Conservation (phyloP, 2,113 vertebrate genomes). For the Perca schrenkii region DNA sequence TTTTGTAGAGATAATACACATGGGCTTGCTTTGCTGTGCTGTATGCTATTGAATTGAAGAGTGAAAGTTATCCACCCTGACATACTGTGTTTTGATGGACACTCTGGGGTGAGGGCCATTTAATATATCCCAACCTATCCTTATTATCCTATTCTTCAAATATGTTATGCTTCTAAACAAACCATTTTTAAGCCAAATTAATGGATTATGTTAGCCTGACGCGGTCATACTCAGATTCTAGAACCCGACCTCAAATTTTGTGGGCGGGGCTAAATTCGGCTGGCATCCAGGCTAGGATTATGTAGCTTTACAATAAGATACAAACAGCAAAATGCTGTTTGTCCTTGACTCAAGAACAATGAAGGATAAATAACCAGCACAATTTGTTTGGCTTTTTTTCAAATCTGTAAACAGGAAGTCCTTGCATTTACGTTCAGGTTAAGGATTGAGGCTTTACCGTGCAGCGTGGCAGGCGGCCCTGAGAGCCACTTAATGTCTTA, state of each 20-base stretch:
- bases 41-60: neutral
- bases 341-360: slow-evolving; percentile 56
- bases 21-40: neutral
- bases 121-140: neutral
- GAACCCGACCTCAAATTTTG: too few species aligned
- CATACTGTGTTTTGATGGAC: neutral
- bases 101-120: too few species aligned
- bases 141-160: neutral
- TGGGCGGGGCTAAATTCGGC: too few species aligned
- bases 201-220: too few species aligned
- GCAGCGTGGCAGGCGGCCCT: neutral
- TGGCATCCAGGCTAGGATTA: too few species aligned
- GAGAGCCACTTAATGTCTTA: neutral
- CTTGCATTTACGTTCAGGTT: neutral
- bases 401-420: slow-evolving; percentile 23
- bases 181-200: neutral
- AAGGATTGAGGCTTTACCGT: neutral
- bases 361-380: slow-evolving; percentile 17
- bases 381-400: neutral
- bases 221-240: too few species aligned
- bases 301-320: slow-evolving; percentile 5
- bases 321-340: slow-evolving; percentile 13
- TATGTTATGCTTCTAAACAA: neutral
- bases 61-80: neutral
- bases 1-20: neutral